phyloP scores from a whole-genome alignment of 2,888 invertebrate species.

The Neoscelio sp. region DNA sequence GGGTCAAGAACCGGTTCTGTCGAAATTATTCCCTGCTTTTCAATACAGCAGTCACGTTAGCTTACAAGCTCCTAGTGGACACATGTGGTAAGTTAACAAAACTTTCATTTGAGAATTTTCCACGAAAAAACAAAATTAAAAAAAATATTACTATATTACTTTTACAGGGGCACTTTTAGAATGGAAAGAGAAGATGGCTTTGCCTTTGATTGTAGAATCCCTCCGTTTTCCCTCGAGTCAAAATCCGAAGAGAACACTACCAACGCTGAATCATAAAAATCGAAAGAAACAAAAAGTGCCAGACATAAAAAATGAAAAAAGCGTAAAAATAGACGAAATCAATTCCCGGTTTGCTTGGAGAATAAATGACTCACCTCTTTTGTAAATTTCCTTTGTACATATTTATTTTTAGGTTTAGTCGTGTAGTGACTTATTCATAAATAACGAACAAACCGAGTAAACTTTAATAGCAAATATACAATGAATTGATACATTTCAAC shows the following conservation, averaged over 20 bases:
- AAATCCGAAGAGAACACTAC: slow-evolving; percentile 89
- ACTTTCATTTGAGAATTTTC: slow-evolving; percentile 8
- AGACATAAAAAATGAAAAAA: slow-evolving; percentile 1
- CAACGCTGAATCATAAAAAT: slow-evolving; percentile 73
- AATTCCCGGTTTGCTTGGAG: slow-evolving; percentile 22
- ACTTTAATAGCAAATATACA: slow-evolving; percentile 45
- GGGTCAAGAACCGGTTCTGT: slow-evolving; percentile 98
- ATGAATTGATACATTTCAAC: slow-evolving; percentile 61
- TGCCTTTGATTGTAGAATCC: slow-evolving; percentile 98
- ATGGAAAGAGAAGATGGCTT: slow-evolving; percentile 99
- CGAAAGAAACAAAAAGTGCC: neutral
- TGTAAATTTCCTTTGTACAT: slow-evolving; percentile 66
- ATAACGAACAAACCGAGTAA: slow-evolving; percentile 39
- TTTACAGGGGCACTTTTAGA: slow-evolving; percentile 94
- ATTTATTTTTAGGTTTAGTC: slow-evolving; percentile 67
- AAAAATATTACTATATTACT: no score
- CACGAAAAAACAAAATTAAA: neutral
- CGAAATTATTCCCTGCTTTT: slow-evolving; percentile 95
- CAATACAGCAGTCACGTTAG: slow-evolving; percentile 99
- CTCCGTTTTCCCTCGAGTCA: slow-evolving; percentile 98
- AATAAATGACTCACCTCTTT: slow-evolving; percentile 62
- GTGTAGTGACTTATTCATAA: slow-evolving; percentile 43
- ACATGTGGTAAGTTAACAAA: slow-evolving; percentile 92
- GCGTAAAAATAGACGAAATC: neutral
- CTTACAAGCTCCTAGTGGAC: slow-evolving; percentile 98